Conservation (phyloP, 2,797 vertebrate genomes). For the Chiloscyllium punctatum region DNA sequence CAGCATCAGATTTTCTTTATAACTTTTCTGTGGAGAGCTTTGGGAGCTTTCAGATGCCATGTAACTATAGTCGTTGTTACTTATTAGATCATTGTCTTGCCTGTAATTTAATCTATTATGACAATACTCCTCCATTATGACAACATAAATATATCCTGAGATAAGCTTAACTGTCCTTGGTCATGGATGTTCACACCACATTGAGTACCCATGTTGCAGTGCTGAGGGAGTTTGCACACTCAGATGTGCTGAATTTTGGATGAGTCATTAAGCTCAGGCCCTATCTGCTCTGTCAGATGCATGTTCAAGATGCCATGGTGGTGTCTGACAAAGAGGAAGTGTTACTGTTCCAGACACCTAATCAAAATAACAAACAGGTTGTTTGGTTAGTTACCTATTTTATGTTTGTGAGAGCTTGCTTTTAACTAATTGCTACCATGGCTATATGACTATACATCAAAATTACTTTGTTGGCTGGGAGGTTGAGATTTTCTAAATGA, state of each 20-base stretch:
- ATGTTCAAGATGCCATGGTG: not conserved
- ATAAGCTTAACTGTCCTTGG: not conserved
- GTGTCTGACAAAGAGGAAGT: not conserved
- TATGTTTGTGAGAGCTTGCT: not conserved
- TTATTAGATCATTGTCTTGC: not conserved
- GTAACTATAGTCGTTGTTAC: not conserved
- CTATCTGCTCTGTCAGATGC: not conserved
- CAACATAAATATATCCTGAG: not conserved
- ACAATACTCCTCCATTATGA: slow-evolving; percentile 8
- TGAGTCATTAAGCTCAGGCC: not conserved
- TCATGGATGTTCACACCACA: not conserved
- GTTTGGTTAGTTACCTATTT: not conserved
- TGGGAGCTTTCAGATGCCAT: not conserved
- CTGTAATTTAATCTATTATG: not conserved
- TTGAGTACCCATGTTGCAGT: not conserved
- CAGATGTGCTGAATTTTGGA: not conserved
- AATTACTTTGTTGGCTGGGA: not conserved
- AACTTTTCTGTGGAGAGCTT: not conserved
- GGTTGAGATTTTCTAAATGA: not conserved
- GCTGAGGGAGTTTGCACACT: not conserved
- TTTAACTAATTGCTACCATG: not conserved
- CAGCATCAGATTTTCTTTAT: not conserved
- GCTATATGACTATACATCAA: not conserved
- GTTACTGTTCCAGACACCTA: not conserved
- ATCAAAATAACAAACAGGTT: not conserved